phyloP scores from a whole-genome alignment of 2,888 invertebrate species.

The Clunio marinus region DNA sequence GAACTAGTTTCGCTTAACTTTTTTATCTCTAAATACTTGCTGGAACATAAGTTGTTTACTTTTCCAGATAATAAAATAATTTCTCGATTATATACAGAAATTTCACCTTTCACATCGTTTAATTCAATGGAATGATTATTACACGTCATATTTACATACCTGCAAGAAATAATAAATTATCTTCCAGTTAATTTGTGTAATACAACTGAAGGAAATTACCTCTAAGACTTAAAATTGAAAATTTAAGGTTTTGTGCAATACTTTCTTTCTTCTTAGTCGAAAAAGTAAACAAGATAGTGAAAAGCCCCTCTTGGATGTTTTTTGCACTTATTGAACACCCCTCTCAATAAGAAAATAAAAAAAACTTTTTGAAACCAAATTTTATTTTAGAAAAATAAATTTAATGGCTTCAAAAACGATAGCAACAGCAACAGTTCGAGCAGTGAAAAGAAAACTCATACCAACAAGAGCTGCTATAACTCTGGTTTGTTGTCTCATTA shows the following conservation, averaged over 20 bases:
- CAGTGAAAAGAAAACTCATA: conserved; percentile 72
- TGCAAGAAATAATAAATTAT: too few species aligned
- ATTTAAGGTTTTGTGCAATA: too few species aligned
- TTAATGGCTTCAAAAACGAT: conserved; percentile 71
- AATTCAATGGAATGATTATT: background rate
- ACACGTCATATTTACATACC: background rate
- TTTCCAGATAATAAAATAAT: background rate
- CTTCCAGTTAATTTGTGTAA: too few species aligned
- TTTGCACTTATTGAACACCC: background rate
- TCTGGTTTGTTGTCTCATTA: conserved; percentile 51
- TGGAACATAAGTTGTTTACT: background rate
- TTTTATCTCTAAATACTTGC: background rate
- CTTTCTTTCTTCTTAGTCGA: too few species aligned
- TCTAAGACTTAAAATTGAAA: too few species aligned
- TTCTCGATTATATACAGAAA: background rate
- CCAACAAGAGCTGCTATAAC: conserved; percentile 82
- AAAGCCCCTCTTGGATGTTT: too few species aligned
- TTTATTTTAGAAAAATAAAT: background rate
- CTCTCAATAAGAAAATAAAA: background rate
- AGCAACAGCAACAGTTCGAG: conserved; percentile 84
- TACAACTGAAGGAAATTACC: too few species aligned
- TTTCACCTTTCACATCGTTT: background rate
- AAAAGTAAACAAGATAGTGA: too few species aligned
- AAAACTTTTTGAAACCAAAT: background rate
- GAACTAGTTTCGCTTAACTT: background rate